Base-by-base conservation (phyloP, 2,113 vertebrate genomes). In the Sylvicapra grimmia region DNA sequence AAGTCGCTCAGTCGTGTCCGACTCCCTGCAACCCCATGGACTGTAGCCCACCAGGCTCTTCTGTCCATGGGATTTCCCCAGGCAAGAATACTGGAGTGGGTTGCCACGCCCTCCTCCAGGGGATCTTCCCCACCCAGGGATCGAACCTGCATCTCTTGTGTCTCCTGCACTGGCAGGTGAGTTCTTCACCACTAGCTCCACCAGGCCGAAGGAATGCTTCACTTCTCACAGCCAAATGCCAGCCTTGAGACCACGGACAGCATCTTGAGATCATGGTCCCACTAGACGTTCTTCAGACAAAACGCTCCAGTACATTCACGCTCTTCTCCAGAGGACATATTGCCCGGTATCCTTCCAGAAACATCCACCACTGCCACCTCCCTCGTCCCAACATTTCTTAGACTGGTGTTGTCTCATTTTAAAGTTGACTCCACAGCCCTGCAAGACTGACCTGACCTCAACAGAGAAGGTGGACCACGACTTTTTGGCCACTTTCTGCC, bases 371-470 rank as follows among this genome's bases (percentile, higher is more conserved):
- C 18, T 12, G 7, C 15, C 63, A 4, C 15, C 15, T 18, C 8
- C 63, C 16, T 33, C 63, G n/a, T 10, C n/a, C 31, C 13, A 8
- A 40, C n/a, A 47, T 6, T 58, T 11, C n/a, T 59, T 6, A 13
- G 27, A 3, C 5, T 4, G 1, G 16, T 3, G 6, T 9, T 29
- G 9, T 36, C 31, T 56, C 54, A 23, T 21, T 31, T n/a, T 10
- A 8, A 82, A 18, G 44, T 7, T 58, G 72, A 54, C 51, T 8
- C 51, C 89, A 4, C 19, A 6, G 36, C 33, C 23, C 27, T 63
- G 19, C n/a, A 58, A 1, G 11, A n/a, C 29, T 8, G 13, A 36
- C 3, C 14, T n/a, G 58, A n/a, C 15, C 51, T 14, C 16, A 47
- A 33, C 31, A 79, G 65, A n/a, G 47, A 31, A 23, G 15, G 21